Evolutionary conservation across 2,797 vertebrate genomes (phyloP).

Genomic region (Pachyuromys duprasi): DNA sequence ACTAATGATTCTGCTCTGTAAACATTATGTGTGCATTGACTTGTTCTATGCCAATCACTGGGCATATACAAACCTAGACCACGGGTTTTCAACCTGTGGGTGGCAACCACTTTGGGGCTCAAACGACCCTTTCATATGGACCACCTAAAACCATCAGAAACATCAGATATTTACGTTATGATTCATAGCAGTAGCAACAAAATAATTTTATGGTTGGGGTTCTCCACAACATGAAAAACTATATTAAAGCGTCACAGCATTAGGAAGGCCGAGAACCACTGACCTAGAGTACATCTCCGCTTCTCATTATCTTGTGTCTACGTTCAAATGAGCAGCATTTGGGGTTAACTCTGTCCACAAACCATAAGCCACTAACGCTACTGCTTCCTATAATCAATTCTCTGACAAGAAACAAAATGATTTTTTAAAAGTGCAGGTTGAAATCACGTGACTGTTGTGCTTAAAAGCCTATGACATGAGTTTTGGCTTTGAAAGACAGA

Average conservation of each 20-base stretch:
- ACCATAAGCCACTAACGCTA: neutral
- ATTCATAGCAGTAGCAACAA: neutral
- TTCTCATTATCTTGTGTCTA: slow-evolving; percentile 2
- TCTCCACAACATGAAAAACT: neutral
- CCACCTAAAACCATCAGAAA: neutral
- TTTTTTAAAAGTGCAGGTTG: slow-evolving; percentile 60
- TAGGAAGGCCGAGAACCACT: neutral
- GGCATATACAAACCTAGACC: neutral
- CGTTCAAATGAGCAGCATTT: slow-evolving; percentile 2
- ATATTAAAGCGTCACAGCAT: neutral
- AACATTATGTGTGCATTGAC: neutral
- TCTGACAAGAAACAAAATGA: slow-evolving; percentile 29
- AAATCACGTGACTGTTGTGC: slow-evolving; percentile 35
- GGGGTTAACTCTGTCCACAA: neutral
- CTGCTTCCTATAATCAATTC: slow-evolving; percentile 24
- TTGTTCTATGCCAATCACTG: neutral
- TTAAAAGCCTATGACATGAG: slow-evolving; percentile 54
- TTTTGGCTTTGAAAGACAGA: neutral
- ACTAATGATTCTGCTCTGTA: neutral
- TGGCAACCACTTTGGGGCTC: neutral
- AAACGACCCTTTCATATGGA: neutral
- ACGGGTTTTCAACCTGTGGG: neutral
- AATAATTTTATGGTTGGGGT: neutral
- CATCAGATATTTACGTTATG: neutral
- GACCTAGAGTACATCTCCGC: neutral